Conservation (phyloP, 2,113 vertebrate species). For the Epinephelus cyanopodus region DNA sequence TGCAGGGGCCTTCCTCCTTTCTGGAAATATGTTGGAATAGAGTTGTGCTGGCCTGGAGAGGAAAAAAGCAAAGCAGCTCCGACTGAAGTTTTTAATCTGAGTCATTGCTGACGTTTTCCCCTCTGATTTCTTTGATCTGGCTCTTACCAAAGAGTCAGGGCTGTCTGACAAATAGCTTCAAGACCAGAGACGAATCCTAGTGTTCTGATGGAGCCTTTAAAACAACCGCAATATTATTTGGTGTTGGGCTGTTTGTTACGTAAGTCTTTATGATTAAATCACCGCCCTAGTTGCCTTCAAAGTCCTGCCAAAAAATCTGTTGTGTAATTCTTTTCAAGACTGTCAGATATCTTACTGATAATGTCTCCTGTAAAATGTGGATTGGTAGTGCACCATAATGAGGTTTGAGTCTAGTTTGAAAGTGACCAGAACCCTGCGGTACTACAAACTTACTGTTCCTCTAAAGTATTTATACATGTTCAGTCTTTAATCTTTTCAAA, state of each 20-base stretch:
- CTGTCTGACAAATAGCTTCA: constrained; percentile 51
- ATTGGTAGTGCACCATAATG: background rate
- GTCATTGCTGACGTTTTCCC: constrained; percentile 52
- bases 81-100: constrained; percentile 56
- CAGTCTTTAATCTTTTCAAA: background rate
- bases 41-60: constrained; percentile 43
- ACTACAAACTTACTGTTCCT: too few relatives aligned
- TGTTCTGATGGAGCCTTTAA: constrained; percentile 33
- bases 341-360: background rate
- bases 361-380: background rate
- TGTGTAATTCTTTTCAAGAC: background rate
- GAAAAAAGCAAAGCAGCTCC: constrained; percentile 15
- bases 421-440: background rate
- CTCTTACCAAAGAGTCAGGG: constrained; percentile 14
- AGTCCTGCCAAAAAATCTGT: background rate
- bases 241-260: constrained; percentile 14
- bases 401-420: background rate
- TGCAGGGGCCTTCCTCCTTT: constrained; percentile 48
- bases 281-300: background rate
- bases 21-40: constrained; percentile 48
- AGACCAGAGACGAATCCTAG: constrained; percentile 23
- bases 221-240: background rate
- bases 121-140: constrained; percentile 59
- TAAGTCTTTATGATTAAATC: constrained; percentile 45
- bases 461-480: background rate